Evolutionary conservation across 2,113 vertebrate species (phyloP).

Genomic region (Protobothrops mucrosquamatus): DNA sequence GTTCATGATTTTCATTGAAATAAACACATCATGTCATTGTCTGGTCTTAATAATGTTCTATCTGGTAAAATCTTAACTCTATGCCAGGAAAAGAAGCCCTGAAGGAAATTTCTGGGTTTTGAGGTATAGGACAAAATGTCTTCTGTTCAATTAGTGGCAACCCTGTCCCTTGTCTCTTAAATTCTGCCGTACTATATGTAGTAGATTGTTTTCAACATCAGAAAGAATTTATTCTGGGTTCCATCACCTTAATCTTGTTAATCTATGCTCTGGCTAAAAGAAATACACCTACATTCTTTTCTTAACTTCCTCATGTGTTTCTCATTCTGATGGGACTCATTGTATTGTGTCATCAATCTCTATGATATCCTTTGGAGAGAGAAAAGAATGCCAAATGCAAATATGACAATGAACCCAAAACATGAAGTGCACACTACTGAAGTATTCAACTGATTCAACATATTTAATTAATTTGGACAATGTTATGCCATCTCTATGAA

Average conservation of each 20-base stretch:
- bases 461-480: neutral
- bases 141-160: neutral
- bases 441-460: slow-evolving; percentile 2
- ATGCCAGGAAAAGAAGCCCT: neutral
- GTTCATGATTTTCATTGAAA: neutral
- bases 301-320: slow-evolving; percentile 11
- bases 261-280: neutral
- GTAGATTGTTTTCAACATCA: neutral
- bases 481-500: neutral
- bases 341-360: neutral
- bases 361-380: neutral
- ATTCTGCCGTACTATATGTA: neutral
- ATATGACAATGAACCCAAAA: neutral
- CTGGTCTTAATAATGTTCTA: neutral
- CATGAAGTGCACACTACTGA: neutral
- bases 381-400: neutral
- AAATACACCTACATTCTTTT: neutral
- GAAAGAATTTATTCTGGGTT: neutral
- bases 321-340: neutral
- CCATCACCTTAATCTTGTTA: neutral
- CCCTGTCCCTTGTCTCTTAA: neutral
- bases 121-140: neutral
- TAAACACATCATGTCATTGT: neutral
- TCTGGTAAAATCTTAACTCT: neutral
- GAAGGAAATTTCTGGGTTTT: neutral